These are phyloP conservation scores for Tipula confusa DNA, from an alignment of 2,888 invertebrate species.

Conservation along the genomic window DNA sequence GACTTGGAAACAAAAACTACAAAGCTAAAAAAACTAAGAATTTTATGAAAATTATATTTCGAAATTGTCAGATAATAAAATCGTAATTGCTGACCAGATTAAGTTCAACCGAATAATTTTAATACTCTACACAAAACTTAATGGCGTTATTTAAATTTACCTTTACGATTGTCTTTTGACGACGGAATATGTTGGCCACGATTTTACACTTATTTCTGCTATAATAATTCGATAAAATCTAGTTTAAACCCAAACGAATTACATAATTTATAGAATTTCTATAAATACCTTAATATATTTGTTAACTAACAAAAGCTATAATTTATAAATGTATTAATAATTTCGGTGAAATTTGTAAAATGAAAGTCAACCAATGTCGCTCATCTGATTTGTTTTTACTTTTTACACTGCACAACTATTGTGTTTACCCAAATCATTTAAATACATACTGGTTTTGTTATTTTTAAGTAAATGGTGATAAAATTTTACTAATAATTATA, in stretches of 20 bases:
- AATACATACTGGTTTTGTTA: neutral
- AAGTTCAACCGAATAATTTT: no score
- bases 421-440: neutral
- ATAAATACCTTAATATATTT: neutral
- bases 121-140: no score
- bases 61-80: no score
- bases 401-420: neutral
- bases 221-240: neutral
- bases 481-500: neutral
- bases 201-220: neutral
- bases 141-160: neutral
- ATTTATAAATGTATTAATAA: neutral
- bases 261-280: neutral
- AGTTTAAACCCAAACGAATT: neutral
- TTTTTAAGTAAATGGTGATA: neutral
- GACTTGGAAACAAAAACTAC: no score
- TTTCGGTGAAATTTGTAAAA: neutral
- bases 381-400: neutral
- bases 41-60: no score
- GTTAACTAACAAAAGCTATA: neutral
- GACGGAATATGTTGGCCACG: neutral
- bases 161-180: neutral
- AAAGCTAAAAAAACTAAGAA: no score
- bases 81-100: no score
- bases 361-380: conserved; percentile 25